Evolutionary conservation across 30 jellyfish, hydroid and myxozoan species (phyloP), one percentile per base, ranked within the genome.

Genomic region (Rhopilema esculentum): DNA sequence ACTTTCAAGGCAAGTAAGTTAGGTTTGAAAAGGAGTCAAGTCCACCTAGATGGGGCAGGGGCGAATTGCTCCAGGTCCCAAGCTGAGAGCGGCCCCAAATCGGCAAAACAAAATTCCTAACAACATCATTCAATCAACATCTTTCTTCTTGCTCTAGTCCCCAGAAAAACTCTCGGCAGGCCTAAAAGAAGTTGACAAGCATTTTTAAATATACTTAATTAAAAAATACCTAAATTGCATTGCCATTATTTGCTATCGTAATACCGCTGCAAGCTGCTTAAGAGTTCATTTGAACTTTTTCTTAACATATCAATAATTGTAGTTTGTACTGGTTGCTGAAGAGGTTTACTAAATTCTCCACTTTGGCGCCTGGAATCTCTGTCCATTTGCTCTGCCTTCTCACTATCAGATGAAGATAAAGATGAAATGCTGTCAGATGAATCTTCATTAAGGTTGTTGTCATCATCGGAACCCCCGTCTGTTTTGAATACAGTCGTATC

Each of bases 191-290:
- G 57, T 40, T 12, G 12, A 40, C 9, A 40, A 40, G 57, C 6
- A 6, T 12, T 40, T 40, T 40, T 40, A 40, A 40, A 40, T 40
- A 40, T 12, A 40, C 57, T 40, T 40, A 40, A n/a, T n/a, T n/a
- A n/a, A n/a, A 40, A 40, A 40, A 40, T 12, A 40, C 12, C 57
- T 40, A 40, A 40, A 40, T 67, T 21, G 48, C 33, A 67, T 67
- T 51, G 16, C 65, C 48, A 63, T 27, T 57, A 81, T 81, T 81
- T 81, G 4, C 29, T 15, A 23, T 31, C 83, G 53, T 49, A 85
- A 74, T 85, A 85, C 50, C 94, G 53, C n/a, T 74, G 87, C 66
- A 85, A 74, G 50, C 88, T 66, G 72, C 49, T 79, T 18, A 75
- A 49, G 6, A 85, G 76, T 63, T 85, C 94, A 64, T 27, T 85